phyloP scores from a whole-genome alignment of 2,797 vertebrate species.

The Halcyon chelicuti region DNA sequence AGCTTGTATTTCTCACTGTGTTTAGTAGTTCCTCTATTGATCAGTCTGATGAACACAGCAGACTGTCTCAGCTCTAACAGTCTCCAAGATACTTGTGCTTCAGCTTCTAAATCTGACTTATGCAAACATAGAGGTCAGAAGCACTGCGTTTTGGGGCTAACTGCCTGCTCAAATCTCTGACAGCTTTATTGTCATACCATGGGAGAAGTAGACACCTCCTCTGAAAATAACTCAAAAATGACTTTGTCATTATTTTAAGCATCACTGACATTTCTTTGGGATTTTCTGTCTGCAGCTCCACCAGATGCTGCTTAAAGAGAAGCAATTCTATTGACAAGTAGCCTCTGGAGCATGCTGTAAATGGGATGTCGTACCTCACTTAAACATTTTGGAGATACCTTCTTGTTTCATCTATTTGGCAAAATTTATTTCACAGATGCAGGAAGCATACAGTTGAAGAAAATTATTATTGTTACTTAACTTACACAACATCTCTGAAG shows the following conservation, averaged over 20 bases:
- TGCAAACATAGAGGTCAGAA: background rate
- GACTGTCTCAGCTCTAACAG: rapidly evolving
- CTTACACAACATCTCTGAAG: background rate
- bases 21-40: background rate
- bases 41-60: background rate
- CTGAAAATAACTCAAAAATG: slow-evolving; percentile 29
- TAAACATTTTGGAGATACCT: slow-evolving; percentile 15
- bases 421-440: slow-evolving; percentile 22
- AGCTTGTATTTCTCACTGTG: background rate
- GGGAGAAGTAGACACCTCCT: background rate
- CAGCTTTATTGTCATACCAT: slow-evolving; percentile 35
- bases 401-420: slow-evolving; percentile 21
- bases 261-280: background rate
- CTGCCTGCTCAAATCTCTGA: background rate
- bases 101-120: background rate
- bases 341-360: slow-evolving; percentile 16
- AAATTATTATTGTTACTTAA: background rate
- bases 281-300: slow-evolving; percentile 38
- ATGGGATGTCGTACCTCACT: background rate
- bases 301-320: background rate
- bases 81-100: background rate
- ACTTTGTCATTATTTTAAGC: slow-evolving; percentile 17
- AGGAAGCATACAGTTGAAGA: background rate
- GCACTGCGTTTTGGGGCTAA: background rate
- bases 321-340: slow-evolving; percentile 37